phyloP scores from a whole-genome alignment of 1,140 invertebrate genomes.

The Neuroterus valhalla region DNA sequence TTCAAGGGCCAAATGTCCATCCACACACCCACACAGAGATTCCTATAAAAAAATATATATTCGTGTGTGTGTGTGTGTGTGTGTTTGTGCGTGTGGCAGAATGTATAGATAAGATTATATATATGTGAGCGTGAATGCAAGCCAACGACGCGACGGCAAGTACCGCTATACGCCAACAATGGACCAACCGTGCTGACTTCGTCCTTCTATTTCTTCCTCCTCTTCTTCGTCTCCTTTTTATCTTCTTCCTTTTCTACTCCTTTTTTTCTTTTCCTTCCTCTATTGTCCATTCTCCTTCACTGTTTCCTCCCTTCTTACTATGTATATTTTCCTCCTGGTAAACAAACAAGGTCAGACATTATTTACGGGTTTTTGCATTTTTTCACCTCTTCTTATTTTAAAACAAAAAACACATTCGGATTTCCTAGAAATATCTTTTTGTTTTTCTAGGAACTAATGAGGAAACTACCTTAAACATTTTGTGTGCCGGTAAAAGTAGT shows the following conservation, averaged over 20 bases:
- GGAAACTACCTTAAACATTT: too few species aligned
- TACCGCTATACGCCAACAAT: constrained; percentile 59
- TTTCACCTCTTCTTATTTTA: constrained; percentile 25
- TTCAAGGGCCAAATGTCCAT: constrained; percentile 43
- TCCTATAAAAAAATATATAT: too few species aligned
- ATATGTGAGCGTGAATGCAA: constrained; percentile 46
- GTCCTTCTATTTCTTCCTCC: constrained; percentile 36
- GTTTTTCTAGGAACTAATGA: too few species aligned
- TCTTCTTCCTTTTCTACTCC: background rate
- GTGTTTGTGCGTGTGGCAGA: too few species aligned
- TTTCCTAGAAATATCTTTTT: too few species aligned
- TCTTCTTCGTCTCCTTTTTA: background rate
- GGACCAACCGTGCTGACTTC: constrained; percentile 54
- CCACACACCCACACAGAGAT: too few species aligned
- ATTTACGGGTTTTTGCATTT: constrained; percentile 49
- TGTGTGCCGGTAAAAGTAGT: too few species aligned
- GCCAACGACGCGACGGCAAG: constrained; percentile 47
- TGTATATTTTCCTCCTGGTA: constrained; percentile 32
- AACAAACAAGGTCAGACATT: constrained; percentile 45
- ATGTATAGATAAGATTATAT: constrained; percentile 32
- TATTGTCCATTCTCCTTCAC: constrained; percentile 25
- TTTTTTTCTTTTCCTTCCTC: background rate
- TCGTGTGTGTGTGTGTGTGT: too few species aligned
- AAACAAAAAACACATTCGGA: too few species aligned
- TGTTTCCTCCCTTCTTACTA: constrained; percentile 31